A percentile compares a stretch with the other conserved stretches of the same genome.
These are phyloP conservation scores for Brenthis ino DNA, from an alignment of 2,888 invertebrate genomes.

Conservation along the genomic window DNA sequence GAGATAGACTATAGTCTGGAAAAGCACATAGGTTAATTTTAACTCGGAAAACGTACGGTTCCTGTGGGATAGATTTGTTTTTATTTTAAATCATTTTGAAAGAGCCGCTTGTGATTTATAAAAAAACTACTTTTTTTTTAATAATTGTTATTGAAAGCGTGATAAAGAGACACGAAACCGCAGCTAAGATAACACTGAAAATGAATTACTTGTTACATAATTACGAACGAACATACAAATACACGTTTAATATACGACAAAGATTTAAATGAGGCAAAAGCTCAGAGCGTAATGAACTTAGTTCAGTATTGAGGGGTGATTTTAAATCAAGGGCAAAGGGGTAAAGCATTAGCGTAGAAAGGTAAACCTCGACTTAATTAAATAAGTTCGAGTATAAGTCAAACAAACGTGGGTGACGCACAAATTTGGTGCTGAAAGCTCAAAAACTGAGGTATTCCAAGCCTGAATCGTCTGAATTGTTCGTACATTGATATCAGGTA, in stretches of 20 bases:
- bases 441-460: slow-evolving; percentile 18
- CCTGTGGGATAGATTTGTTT: no score
- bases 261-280: slow-evolving; percentile 31
- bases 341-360: slow-evolving; percentile 35
- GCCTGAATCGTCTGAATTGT: slow-evolving; percentile 19
- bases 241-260: slow-evolving; percentile 21
- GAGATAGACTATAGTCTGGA: no score
- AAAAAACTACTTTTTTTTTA: no score
- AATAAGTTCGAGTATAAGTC: slow-evolving; percentile 44
- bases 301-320: slow-evolving; percentile 35
- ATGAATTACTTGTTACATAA: neutral
- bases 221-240: slow-evolving; percentile 9
- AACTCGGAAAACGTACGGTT: no score
- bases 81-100: no score
- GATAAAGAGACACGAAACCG: no score
- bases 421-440: slow-evolving; percentile 17
- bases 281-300: slow-evolving; percentile 40
- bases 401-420: slow-evolving; percentile 33
- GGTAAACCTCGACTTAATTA: slow-evolving; percentile 43
- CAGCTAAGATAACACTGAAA: no score
- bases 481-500: slow-evolving; percentile 7
- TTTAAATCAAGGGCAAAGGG: slow-evolving; percentile 40
- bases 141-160: no score
- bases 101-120: no score
- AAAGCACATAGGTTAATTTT: no score